Evolutionary conservation across 2,797 vertebrate genomes (phyloP).

Genomic region (Denticeps clupeoides): DNA sequence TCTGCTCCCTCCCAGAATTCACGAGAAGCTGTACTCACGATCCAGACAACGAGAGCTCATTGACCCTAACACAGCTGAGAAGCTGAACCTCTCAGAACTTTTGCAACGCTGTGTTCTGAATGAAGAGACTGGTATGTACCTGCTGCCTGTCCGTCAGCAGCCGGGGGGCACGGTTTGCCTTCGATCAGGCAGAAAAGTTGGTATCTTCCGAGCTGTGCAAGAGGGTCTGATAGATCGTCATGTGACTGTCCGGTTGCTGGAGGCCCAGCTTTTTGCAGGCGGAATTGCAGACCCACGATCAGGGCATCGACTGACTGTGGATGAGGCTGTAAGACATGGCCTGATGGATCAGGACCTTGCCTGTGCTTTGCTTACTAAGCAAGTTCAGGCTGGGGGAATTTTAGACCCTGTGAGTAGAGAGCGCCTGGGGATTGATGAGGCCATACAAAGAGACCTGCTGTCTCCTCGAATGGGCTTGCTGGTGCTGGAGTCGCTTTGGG

Average conservation of each 20-base stretch:
- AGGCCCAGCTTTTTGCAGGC: slow-evolving; percentile 88
- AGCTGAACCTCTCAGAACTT: slow-evolving; percentile 66
- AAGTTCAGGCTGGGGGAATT: slow-evolving; percentile 78
- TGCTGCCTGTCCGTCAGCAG: slow-evolving; percentile 79
- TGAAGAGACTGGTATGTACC: slow-evolving; percentile 62
- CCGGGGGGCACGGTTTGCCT: slow-evolving; percentile 75
- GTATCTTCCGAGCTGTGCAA: slow-evolving; percentile 75
- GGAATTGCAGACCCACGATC: slow-evolving; percentile 83
- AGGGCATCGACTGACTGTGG: slow-evolving; percentile 70
- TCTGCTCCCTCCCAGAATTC: slow-evolving; percentile 48
- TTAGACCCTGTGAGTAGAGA: slow-evolving; percentile 64
- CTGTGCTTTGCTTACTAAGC: slow-evolving; percentile 68
- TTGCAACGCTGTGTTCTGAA: slow-evolving; percentile 62
- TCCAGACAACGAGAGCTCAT: slow-evolving; percentile 63
- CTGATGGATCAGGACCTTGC: slow-evolving; percentile 83
- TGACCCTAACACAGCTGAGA: slow-evolving; percentile 88
- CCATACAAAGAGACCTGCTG: slow-evolving; percentile 66
- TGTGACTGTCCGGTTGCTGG: slow-evolving; percentile 69
- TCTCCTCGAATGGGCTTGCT: slow-evolving; percentile 64
- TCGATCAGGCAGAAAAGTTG: slow-evolving; percentile 74
- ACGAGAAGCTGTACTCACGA: slow-evolving; percentile 56
- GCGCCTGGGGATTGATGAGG: slow-evolving; percentile 73
- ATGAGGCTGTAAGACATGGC: slow-evolving; percentile 65
- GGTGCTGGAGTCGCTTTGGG: slow-evolving; percentile 72
- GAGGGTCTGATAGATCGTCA: slow-evolving; percentile 83